A percentile compares a stretch with the other conserved stretches of the same genome.
Evolutionary conservation across 2,113 vertebrate genomes (phyloP).

Genomic region (Hemibates koningsi): DNA sequence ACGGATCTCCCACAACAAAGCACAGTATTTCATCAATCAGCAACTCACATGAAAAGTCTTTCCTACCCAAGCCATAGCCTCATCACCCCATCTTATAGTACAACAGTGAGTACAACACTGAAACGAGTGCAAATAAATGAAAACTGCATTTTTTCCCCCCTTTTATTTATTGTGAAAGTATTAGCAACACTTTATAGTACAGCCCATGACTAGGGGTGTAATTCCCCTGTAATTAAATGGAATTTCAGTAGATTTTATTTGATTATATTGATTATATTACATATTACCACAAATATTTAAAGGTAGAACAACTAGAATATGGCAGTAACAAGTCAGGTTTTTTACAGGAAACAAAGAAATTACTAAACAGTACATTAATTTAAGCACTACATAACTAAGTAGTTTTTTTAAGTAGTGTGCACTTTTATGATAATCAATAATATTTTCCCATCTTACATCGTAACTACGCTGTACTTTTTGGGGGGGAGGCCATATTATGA

Average conservation of each 20-base stretch:
- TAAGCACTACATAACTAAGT: not conserved
- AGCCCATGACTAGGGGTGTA: not conserved
- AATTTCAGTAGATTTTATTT: not conserved
- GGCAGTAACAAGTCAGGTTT: not conserved
- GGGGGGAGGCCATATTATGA: not conserved
- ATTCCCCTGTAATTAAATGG: not conserved
- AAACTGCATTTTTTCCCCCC: rapidly evolving
- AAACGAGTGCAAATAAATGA: not conserved
- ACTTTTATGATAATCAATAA: not conserved
- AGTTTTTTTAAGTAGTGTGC: not conserved
- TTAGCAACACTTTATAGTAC: not conserved
- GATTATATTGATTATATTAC: not conserved
- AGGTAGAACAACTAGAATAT: not conserved
- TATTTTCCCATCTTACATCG: not conserved
- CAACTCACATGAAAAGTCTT: not conserved
- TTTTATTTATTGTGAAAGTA: not conserved
- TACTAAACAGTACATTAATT: not conserved
- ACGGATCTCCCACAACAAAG: slow-evolving; percentile 16
- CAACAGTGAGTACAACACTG: not conserved
- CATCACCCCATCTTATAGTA: not conserved
- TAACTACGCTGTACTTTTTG: not conserved
- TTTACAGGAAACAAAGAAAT: not conserved
- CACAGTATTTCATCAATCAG: not conserved
- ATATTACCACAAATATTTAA: not conserved
- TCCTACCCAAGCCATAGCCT: not conserved